A percentile compares a stretch with the other conserved stretches of the same genome.
Evolutionary conservation across 1,140 invertebrate genomes (phyloP).

Genomic region (Camponotus pennsylvanicus): DNA sequence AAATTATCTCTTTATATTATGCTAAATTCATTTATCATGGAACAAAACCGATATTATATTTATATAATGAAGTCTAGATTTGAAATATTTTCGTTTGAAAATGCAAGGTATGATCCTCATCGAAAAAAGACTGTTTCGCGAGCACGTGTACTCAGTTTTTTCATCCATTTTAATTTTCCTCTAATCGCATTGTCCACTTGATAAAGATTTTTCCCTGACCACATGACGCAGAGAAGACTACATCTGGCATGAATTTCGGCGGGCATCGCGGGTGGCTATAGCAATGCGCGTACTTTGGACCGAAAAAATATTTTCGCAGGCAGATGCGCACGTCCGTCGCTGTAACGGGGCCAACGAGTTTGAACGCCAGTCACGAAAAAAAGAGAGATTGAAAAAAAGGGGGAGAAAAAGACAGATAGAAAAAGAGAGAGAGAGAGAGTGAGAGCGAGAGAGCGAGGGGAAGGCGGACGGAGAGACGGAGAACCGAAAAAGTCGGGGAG

Average conservation of each 20-base stretch:
- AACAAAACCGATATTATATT: neutral
- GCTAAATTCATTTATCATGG: neutral
- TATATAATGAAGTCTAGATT: neutral
- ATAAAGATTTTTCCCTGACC: conserved; percentile 36
- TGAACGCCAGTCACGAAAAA: conserved; percentile 75
- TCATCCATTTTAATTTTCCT: neutral
- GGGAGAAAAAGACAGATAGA: conserved; percentile 15
- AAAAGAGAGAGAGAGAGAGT: conserved; percentile 41
- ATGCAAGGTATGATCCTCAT: neutral
- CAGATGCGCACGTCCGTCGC: conserved; percentile 67
- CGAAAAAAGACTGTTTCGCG: neutral
- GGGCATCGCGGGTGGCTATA: conserved; percentile 49
- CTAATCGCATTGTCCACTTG: conserved; percentile 14
- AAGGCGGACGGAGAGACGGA: conserved; percentile 41
- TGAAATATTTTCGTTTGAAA: neutral
- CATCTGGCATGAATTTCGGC: conserved; percentile 71
- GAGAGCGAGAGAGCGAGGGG: conserved; percentile 33
- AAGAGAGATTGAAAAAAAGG: conserved; percentile 66
- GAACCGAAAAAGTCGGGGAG: conserved; percentile 70
- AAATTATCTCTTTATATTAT: neutral
- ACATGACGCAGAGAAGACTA: neutral
- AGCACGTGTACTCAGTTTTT: neutral
- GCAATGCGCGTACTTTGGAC: conserved; percentile 39
- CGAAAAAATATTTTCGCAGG: conserved; percentile 77
- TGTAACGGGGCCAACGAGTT: conserved; percentile 77